These are phyloP conservation scores for Sebastes trivittatus DNA, from an alignment of 2,797 vertebrate genomes.

Conservation along the genomic window DNA sequence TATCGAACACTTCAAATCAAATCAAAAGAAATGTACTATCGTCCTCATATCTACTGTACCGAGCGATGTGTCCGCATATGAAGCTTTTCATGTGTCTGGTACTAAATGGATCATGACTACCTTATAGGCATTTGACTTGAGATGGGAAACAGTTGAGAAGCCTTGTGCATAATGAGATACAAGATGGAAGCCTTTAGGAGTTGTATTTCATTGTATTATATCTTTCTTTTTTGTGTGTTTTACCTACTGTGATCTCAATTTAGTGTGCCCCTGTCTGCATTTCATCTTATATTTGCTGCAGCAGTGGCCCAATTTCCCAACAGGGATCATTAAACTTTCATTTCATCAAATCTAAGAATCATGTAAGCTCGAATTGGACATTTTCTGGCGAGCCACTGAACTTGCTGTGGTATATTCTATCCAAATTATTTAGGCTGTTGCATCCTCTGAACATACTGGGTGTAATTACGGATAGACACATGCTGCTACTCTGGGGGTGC, in stretches of 20 bases:
- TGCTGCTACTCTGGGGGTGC: not conserved
- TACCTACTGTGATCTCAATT: conserved; percentile 7
- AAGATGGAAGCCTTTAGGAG: not conserved
- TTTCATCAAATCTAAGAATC: conserved; percentile 66
- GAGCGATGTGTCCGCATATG: not conserved
- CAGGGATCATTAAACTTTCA: conserved; percentile 62
- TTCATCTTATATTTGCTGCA: not conserved
- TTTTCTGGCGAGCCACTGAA: conserved; percentile 32
- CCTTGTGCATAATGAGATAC: not conserved
- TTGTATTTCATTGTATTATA: not conserved
- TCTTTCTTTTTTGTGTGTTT: not conserved
- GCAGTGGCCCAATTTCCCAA: conserved; percentile 39
- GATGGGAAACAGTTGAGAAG: not conserved
- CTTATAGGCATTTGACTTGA: not conserved
- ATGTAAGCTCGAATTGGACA: conserved; percentile 47
- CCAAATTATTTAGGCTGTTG: conserved; percentile 55
- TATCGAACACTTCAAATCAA: conserved; percentile 34
- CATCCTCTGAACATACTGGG: conserved; percentile 1
- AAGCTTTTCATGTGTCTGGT: not conserved
- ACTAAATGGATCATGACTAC: not conserved
- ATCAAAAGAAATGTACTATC: not conserved
- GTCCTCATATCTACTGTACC: not conserved
- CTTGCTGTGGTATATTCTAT: conserved; percentile 21
- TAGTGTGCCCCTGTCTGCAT: not conserved
- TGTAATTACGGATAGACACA: not conserved